phyloP scores from a whole-genome alignment of 2,113 vertebrate species.

The Atractosteus spatula region DNA sequence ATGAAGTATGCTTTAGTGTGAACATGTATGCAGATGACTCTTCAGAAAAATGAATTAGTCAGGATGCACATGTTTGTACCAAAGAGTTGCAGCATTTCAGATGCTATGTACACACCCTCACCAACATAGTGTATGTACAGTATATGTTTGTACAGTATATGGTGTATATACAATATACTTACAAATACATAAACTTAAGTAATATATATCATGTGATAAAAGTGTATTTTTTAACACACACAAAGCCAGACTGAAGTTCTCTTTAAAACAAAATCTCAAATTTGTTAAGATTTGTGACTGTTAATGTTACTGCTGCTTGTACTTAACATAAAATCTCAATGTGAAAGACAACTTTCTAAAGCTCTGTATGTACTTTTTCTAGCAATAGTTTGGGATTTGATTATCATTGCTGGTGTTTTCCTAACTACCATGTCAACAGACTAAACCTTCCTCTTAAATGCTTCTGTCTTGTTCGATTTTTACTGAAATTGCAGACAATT shows the following conservation, averaged over 20 bases:
- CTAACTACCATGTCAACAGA: not conserved
- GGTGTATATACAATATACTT: conserved; percentile 20
- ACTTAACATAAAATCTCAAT: conserved; percentile 8
- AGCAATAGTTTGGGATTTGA: conserved; percentile 16
- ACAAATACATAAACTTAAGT: conserved; percentile 17
- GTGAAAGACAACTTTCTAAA: conserved; percentile 16
- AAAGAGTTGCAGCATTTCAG: conserved; percentile 49
- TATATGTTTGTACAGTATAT: conserved; percentile 28
- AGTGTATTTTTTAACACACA: conserved; percentile 40
- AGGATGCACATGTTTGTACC: conserved; percentile 53
- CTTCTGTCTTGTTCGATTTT: conserved; percentile 11
- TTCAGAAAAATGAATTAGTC: conserved; percentile 21
- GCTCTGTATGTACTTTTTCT: conserved; percentile 16
- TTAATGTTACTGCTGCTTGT: conserved; percentile 41
- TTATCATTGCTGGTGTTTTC: conserved; percentile 2
- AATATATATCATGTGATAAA: conserved; percentile 25
- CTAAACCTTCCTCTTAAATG: not conserved
- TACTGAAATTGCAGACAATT: not conserved
- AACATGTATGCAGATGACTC: conserved; percentile 29
- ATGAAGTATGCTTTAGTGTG: conserved; percentile 25
- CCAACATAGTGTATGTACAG: conserved; percentile 20
- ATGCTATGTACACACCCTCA: conserved; percentile 25
- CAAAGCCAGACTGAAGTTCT: conserved; percentile 29
- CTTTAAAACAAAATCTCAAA: conserved; percentile 27
- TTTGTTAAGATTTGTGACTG: conserved; percentile 41